Conservation (phyloP, 2,113 vertebrate genomes). For the Tretioscincus oriximinensis region DNA sequence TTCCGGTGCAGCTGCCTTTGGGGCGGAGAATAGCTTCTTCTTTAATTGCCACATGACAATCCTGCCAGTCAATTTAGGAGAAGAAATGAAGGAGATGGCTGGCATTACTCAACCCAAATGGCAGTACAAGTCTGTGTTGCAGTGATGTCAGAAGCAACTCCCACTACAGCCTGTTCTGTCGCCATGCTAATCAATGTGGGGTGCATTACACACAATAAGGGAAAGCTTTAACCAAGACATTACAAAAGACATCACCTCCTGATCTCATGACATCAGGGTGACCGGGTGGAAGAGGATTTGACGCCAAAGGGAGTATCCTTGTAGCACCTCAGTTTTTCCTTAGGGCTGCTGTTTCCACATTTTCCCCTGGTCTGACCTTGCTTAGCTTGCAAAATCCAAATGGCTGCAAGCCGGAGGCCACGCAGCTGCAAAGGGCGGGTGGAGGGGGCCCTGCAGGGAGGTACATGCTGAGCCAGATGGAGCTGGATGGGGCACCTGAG, state of each 20-base stretch:
- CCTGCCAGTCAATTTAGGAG: conserved; percentile 4
- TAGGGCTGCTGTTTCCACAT: conserved; percentile 18
- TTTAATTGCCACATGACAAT: conserved; percentile 15
- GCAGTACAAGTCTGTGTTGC: background rate
- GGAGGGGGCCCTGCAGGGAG: conserved; percentile 13
- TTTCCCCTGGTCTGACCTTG: conserved; percentile 32
- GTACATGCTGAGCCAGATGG: conserved; percentile 11
- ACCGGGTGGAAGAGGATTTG: background rate
- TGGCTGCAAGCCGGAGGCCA: conserved; percentile 24
- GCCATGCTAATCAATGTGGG: background rate
- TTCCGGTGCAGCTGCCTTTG: background rate
- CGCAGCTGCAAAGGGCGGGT: conserved; percentile 18
- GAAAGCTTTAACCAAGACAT: background rate
- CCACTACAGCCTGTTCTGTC: background rate
- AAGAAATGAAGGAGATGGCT: conserved; percentile 13
- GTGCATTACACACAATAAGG: background rate
- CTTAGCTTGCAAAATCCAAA: conserved; percentile 26
- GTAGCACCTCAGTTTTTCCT: conserved; percentile 3
- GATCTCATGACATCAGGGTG: conserved; percentile 1
- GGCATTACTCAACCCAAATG: conserved; percentile 5
- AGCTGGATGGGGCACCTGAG: background rate
- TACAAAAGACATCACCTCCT: conserved; percentile 3
- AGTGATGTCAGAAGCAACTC: background rate
- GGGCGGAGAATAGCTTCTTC: background rate
- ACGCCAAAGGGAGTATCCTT: conserved; percentile 3